A percentile compares a stretch with the other conserved stretches of the same genome.
Conservation (phyloP, 2,888 invertebrate species). For the Tachina grossa region DNA sequence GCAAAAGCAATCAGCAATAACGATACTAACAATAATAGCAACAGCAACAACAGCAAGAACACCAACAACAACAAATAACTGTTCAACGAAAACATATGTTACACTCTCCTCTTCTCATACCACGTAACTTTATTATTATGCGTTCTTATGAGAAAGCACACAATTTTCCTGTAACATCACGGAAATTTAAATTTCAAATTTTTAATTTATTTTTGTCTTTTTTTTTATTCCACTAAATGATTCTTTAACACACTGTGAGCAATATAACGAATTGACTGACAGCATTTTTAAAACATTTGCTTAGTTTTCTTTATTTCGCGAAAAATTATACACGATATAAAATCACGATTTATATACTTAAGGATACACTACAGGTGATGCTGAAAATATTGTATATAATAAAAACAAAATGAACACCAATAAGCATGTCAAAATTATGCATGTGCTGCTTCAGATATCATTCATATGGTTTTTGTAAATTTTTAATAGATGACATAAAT, state of each 20-base stretch:
- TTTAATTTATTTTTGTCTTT: conserved; percentile 31
- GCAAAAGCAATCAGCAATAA: conserved; percentile 57
- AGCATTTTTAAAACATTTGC: conserved; percentile 18
- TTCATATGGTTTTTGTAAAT: conserved; percentile 26
- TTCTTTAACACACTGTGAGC: conserved; percentile 68
- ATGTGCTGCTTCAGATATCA: conserved; percentile 61
- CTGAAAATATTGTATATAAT: not conserved
- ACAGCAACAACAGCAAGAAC: conserved; percentile 1
- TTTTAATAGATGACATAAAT: not conserved
- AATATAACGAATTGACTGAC: conserved; percentile 63
- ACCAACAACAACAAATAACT: conserved; percentile 22
- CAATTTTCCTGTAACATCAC: conserved; percentile 46
- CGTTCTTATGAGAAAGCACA: not conserved
- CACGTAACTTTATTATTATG: not conserved
- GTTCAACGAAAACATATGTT: conserved; percentile 55
- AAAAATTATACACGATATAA: conserved; percentile 36
- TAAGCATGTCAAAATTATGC: conserved; percentile 59
- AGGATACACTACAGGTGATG: conserved; percentile 28
- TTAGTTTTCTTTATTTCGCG: not conserved
- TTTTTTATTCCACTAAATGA: conserved; percentile 51
- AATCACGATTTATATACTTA: conserved; percentile 51
- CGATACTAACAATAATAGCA: conserved; percentile 53
- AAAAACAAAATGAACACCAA: conserved; percentile 30
- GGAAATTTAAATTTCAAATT: conserved; percentile 71
- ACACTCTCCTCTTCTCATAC: conserved; percentile 29